Evolutionary conservation across 1,140 invertebrate species (phyloP).

Genomic region (Lysiphlebus fabarum): DNA sequence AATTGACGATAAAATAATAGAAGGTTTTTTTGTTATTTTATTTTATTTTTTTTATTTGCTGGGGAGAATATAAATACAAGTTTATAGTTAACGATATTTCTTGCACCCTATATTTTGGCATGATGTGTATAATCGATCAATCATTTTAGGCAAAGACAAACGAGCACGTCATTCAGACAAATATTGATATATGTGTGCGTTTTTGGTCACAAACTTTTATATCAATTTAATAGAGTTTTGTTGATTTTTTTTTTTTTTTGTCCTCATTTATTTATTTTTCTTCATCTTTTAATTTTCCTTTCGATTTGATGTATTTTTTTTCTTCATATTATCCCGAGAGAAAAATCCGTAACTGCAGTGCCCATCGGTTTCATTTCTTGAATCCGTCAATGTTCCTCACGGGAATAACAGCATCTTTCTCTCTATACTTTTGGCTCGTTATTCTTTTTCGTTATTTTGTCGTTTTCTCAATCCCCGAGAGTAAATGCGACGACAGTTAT

Average conservation of each 20-base stretch:
- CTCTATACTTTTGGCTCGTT: not conserved
- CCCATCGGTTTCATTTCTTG: slow-evolving; percentile 4
- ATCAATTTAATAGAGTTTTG: no score
- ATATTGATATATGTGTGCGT: not conserved
- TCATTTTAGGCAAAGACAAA: slow-evolving; percentile 1
- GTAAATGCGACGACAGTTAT: slow-evolving; percentile 10
- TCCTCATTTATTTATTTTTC: no score
- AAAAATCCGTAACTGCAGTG: not conserved
- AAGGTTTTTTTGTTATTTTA: no score
- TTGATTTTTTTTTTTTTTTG: no score
- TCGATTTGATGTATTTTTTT: no score
- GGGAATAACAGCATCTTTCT: slow-evolving; percentile 7
- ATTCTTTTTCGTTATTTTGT: slow-evolving; percentile 15
- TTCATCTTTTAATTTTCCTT: no score
- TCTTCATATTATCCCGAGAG: not conserved
- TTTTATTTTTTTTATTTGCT: no score
- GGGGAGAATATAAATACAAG: no score
- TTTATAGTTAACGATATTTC: not conserved
- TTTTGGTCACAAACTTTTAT: no score
- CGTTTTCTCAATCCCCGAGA: slow-evolving; percentile 12
- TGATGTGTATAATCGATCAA: not conserved
- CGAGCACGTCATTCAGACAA: slow-evolving; percentile 1
- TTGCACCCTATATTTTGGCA: not conserved
- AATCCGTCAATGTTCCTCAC: slow-evolving; percentile 2
- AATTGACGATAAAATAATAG: no score